Percentiles rank a stretch among this genome's conserved stretches.
Conservation (phyloP, 2,888 invertebrate species). For the Drosophila basisetae region DNA sequence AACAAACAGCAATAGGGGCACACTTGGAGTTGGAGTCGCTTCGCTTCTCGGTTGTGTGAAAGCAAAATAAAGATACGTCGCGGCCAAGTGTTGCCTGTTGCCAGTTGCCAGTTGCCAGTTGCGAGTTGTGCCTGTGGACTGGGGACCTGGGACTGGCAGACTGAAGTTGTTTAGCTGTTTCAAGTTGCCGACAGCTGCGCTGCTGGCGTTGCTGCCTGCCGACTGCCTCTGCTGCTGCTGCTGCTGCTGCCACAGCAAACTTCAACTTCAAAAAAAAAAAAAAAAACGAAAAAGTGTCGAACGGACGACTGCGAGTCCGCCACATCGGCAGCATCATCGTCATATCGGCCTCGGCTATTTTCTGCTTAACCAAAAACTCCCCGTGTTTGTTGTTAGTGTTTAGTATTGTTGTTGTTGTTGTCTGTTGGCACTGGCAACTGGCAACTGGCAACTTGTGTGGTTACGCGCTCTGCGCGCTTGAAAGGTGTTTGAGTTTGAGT, state of each 20-base stretch:
- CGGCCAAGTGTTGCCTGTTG: slow-evolving; percentile 70
- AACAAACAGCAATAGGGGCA: slow-evolving; percentile 57
- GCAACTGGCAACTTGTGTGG: slow-evolving; percentile 71
- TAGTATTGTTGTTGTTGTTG: slow-evolving; percentile 35
- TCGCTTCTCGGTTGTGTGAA: slow-evolving; percentile 62
- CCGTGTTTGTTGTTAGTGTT: slow-evolving; percentile 39
- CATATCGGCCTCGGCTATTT: slow-evolving; percentile 72
- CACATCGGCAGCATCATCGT: slow-evolving; percentile 70
- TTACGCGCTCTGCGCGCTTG: slow-evolving; percentile 72
- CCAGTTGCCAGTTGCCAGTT: slow-evolving; percentile 55
- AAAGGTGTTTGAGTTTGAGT: slow-evolving; percentile 80
- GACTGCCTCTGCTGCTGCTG: slow-evolving; percentile 28
- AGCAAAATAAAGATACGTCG: slow-evolving; percentile 79
- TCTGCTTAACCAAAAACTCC: slow-evolving; percentile 76
- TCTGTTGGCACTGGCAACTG: slow-evolving; percentile 37
- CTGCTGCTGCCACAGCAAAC: slow-evolving; percentile 54
- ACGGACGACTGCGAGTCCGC: slow-evolving; percentile 44
- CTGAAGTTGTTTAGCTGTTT: slow-evolving; percentile 71
- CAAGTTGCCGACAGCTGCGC: slow-evolving; percentile 74
- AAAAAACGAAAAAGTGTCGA: slow-evolving; percentile 76
- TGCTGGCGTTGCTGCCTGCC: slow-evolving; percentile 56
- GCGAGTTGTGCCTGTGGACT: slow-evolving; percentile 43
- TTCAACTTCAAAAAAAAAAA: slow-evolving; percentile 64
- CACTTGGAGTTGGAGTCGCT: slow-evolving; percentile 47
- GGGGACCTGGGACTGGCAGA: slow-evolving; percentile 59